These are phyloP conservation scores for Meteorus cinctellus DNA, from an alignment of 2,888 invertebrate genomes.

Conservation along the genomic window DNA sequence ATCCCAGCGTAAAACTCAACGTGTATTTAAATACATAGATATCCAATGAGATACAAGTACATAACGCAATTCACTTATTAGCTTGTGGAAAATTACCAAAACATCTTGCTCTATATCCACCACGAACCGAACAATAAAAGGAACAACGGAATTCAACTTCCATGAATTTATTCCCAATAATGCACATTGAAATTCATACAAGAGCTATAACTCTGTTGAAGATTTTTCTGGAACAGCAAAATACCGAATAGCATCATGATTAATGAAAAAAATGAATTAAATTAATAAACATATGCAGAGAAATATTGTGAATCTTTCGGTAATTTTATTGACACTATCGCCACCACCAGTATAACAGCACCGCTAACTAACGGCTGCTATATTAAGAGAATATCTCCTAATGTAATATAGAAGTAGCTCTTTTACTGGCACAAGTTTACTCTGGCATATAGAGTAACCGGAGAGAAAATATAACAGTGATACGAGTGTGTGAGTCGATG, in stretches of 20 bases:
- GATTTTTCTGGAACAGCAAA: too few relatives aligned
- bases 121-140: neutral
- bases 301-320: slow-evolving; percentile 43
- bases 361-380: slow-evolving; percentile 58
- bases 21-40: slow-evolving; percentile 12
- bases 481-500: slow-evolving; percentile 23
- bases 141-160: too few relatives aligned
- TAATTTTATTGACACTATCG: slow-evolving; percentile 56
- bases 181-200: too few relatives aligned
- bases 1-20: slow-evolving; percentile 15
- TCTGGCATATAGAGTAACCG: neutral
- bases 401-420: slow-evolving; percentile 65
- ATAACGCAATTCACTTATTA: slow-evolving; percentile 14
- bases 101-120: too few relatives aligned
- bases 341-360: slow-evolving; percentile 50
- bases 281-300: slow-evolving; percentile 41
- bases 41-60: slow-evolving; percentile 8
- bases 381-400: slow-evolving; percentile 62
- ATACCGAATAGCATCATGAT: too few relatives aligned
- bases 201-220: too few relatives aligned
- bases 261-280: slow-evolving; percentile 18
- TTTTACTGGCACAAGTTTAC: neutral
- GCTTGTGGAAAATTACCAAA: slow-evolving; percentile 62
- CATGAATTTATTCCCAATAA: too few relatives aligned
- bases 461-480: neutral